phyloP scores from a whole-genome alignment of 2,797 vertebrate genomes.

The Eremophila alpestris region DNA sequence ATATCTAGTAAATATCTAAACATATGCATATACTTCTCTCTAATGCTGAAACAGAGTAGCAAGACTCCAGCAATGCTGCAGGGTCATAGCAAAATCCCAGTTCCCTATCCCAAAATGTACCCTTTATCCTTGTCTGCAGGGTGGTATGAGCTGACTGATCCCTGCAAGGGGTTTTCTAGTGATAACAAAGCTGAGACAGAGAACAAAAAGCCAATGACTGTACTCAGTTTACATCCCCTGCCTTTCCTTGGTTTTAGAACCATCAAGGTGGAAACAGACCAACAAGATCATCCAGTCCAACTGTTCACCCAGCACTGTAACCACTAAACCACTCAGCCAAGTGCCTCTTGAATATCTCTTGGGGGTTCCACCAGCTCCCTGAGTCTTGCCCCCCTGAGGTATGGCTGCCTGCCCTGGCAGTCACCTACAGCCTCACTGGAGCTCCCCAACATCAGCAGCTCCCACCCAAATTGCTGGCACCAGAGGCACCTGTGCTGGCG shows the following conservation, averaged over 20 bases:
- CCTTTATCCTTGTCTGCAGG: not conserved
- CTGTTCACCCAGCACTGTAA: not conserved
- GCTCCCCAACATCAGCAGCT: not conserved
- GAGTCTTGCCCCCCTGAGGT: not conserved
- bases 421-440: fast-evolving
- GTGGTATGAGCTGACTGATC: not conserved
- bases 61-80: not conserved
- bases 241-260: not conserved
- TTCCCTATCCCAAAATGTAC: not conserved
- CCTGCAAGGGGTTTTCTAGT: not conserved
- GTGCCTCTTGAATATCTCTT: not conserved
- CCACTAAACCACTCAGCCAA: not conserved
- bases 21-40: not conserved
- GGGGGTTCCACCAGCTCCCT: not conserved
- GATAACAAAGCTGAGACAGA: not conserved
- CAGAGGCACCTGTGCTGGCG: not conserved
- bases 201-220: not conserved
- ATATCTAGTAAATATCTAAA: not conserved
- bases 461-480: not conserved
- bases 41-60: not conserved
- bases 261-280: not conserved
- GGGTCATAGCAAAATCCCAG: not conserved
- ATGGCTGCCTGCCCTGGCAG: fast-evolving
- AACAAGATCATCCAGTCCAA: not conserved
- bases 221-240: not conserved